phyloP scores from a whole-genome alignment of 2,113 vertebrate species.

The Crotalus helleri region DNA sequence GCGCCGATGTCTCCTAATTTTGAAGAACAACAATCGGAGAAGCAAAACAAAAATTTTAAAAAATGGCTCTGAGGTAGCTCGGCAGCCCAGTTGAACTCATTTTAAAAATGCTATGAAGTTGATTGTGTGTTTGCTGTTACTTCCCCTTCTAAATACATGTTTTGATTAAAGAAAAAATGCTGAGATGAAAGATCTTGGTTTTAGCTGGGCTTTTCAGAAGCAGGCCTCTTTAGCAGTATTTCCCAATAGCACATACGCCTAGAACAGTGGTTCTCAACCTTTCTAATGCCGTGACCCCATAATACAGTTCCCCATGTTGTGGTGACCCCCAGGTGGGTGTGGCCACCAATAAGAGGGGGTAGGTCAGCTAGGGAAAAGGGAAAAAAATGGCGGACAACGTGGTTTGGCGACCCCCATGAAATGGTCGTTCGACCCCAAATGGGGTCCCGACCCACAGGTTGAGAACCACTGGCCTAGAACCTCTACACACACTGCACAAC shows the following conservation, averaged over 20 bases:
- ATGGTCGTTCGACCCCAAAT: too few relatives aligned
- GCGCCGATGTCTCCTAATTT: not conserved
- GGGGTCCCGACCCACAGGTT: too few relatives aligned
- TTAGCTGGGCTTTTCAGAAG: slow-evolving; percentile 28
- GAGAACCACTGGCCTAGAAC: not conserved
- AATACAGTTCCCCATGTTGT: too few relatives aligned
- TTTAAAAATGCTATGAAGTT: not conserved
- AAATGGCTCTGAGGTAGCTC: not conserved
- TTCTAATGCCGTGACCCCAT: too few relatives aligned
- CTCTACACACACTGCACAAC: not conserved
- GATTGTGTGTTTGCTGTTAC: accelerated
- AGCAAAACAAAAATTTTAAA: not conserved
- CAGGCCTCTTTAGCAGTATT: not conserved
- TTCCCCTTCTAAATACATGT: slow-evolving; percentile 8
- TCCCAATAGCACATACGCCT: slow-evolving; percentile 31
- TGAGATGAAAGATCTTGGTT: not conserved
- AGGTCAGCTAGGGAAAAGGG: too few relatives aligned
- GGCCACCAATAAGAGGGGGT: too few relatives aligned
- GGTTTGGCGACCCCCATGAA: too few relatives aligned
- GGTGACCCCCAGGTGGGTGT: too few relatives aligned
- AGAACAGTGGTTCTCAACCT: not conserved
- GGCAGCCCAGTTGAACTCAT: not conserved
- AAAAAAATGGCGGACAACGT: too few relatives aligned
- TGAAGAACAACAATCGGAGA: accelerated
- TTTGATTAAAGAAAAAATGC: not conserved